These are phyloP conservation scores for Graptemys geographica DNA, from an alignment of 2,797 vertebrate genomes.

Conservation along the genomic window DNA sequence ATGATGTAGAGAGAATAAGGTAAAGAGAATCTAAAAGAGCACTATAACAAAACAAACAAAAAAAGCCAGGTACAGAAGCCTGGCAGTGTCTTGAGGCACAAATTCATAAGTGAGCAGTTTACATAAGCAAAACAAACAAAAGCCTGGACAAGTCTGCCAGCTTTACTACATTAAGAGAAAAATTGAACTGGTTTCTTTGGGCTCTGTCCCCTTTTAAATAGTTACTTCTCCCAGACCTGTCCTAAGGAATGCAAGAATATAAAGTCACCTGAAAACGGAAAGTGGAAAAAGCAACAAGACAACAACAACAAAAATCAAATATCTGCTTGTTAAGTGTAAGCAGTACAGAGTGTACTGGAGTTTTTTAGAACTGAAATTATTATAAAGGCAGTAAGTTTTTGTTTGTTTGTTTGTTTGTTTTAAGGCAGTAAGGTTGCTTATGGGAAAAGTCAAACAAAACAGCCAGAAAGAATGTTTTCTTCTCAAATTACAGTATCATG, in stretches of 20 bases:
- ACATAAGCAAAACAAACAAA: neutral
- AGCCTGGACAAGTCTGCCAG: neutral
- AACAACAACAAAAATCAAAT: neutral
- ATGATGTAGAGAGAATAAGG: neutral
- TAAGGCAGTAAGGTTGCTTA: neutral
- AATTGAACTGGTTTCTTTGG: conserved; percentile 54
- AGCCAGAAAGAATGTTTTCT: neutral
- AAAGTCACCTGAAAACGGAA: conserved; percentile 7
- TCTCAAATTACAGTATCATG: neutral
- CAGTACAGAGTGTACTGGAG: neutral
- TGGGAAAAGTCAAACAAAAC: conserved; percentile 7
- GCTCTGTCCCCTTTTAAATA: conserved; percentile 65
- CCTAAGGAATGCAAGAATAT: conserved; percentile 15
- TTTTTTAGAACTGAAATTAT: neutral
- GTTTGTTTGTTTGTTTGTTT: neutral
- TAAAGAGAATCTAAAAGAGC: conserved; percentile 26
- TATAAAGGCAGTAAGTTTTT: neutral
- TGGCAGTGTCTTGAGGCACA: neutral
- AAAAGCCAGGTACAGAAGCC: neutral
- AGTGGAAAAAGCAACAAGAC: conserved; percentile 30
- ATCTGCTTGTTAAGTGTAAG: neutral
- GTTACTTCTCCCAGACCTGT: conserved; percentile 53
- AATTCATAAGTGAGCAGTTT: neutral
- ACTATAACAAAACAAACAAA: rapidly evolving
- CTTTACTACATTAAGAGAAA: neutral